phyloP scores from a whole-genome alignment of 2,888 invertebrate species.

The Acleris emargana region DNA sequence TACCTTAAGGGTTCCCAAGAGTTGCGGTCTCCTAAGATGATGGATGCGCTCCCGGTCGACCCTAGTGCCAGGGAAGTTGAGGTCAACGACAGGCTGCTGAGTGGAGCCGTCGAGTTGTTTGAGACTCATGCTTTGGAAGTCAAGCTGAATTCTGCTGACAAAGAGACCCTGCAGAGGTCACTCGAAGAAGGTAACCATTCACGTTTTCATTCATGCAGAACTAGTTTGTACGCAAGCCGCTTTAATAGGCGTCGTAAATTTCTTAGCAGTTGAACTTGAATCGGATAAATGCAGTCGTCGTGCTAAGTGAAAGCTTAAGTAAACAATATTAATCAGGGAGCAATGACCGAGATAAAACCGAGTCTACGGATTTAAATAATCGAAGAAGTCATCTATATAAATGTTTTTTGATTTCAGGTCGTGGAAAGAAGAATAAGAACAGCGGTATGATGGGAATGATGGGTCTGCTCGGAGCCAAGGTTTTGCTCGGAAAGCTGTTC shows the following conservation, averaged over 20 bases:
- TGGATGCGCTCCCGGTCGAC: conserved; percentile 88
- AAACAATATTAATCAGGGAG: conserved; percentile 24
- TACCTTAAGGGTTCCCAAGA: conserved; percentile 82
- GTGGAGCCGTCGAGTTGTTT: conserved; percentile 89
- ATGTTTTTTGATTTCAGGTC: conserved; percentile 76
- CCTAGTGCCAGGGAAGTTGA: conserved; percentile 88
- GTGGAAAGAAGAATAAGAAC: conserved; percentile 88
- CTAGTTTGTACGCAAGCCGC: conserved; percentile 7
- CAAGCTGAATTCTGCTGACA: conserved; percentile 89
- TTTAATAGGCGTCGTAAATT: conserved; percentile 26
- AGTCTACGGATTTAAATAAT: not conserved
- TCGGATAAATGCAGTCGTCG: conserved; percentile 29
- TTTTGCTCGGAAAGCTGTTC: conserved; percentile 83
- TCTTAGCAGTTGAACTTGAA: conserved; percentile 21
- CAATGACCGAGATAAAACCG: conserved; percentile 22
- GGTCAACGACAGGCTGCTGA: conserved; percentile 88
- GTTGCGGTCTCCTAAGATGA: conserved; percentile 80
- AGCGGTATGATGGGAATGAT: conserved; percentile 88
- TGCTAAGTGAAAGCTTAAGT: conserved; percentile 32
- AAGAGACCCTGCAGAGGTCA: conserved; percentile 90
- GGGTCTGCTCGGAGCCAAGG: conserved; percentile 82
- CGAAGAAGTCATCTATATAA: not conserved
- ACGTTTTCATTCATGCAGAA: conserved; percentile 20
- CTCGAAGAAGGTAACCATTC: conserved; percentile 88
- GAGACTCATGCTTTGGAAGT: conserved; percentile 91